Evolutionary conservation across 2,888 invertebrate genomes (phyloP).

Genomic region (Ecliptopera silaceata): DNA sequence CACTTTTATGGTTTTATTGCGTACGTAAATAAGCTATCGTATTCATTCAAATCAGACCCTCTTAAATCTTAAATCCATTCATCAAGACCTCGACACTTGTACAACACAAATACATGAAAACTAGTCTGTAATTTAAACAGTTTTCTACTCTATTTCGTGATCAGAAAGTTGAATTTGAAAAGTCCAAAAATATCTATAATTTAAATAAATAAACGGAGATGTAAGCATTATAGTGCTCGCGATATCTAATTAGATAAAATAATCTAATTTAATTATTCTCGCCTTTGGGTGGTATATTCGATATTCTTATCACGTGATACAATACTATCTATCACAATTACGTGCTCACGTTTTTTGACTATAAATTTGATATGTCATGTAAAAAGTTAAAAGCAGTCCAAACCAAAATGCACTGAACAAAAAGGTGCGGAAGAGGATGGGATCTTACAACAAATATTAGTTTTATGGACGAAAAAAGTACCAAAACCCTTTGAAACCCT

Average conservation of each 20-base stretch:
- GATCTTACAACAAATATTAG: constrained; percentile 78
- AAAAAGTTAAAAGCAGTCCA: constrained; percentile 63
- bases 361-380: constrained; percentile 52
- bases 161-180: constrained; percentile 32
- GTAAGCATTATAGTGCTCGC: constrained; percentile 69
- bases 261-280: constrained; percentile 68
- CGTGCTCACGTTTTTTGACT: constrained; percentile 25
- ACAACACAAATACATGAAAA: constrained; percentile 49
- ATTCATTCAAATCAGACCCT: constrained; percentile 64
- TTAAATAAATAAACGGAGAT: constrained; percentile 61
- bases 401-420: constrained; percentile 70
- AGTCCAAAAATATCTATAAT: constrained; percentile 35
- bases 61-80: constrained; percentile 78
- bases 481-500: constrained; percentile 75
- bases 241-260: constrained; percentile 77
- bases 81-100: constrained; percentile 68
- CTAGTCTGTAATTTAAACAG: constrained; percentile 35
- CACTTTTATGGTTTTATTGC: constrained; percentile 69
- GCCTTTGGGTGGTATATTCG: constrained; percentile 70
- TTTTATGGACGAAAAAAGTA: constrained; percentile 79
- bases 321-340: constrained; percentile 26
- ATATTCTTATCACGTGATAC: constrained; percentile 55
- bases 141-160: constrained; percentile 46
- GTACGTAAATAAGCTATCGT: constrained; percentile 60
- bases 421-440: constrained; percentile 80